Percentiles rank a stretch among this genome's conserved stretches.
phyloP scores from a whole-genome alignment of 2,113 vertebrate species.

The Osmerus mordax region DNA sequence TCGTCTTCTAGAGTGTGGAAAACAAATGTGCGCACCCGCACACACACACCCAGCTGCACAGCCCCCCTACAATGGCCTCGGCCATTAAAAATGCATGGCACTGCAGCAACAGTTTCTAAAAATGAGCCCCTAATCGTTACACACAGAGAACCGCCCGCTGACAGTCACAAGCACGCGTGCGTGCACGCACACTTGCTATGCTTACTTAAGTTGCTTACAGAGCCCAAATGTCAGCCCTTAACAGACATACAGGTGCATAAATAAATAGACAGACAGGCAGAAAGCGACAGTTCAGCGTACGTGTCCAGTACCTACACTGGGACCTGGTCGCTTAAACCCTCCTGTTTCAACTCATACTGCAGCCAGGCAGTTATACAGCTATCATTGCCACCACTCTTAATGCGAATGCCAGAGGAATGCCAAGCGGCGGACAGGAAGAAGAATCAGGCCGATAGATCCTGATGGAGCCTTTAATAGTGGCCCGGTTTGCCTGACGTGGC shows the following conservation, averaged over 20 bases:
- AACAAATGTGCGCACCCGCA: neutral
- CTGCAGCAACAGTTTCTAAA: conserved; percentile 72
- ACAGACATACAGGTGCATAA: conserved; percentile 7
- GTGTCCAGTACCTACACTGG: too few species aligned
- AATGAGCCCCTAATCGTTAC: conserved; percentile 55
- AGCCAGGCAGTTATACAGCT: conserved; percentile 18
- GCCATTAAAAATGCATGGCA: conserved; percentile 73
- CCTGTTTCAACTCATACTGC: neutral
- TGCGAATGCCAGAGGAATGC: conserved; percentile 49
- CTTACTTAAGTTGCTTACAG: neutral
- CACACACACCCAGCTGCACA: conserved; percentile 25
- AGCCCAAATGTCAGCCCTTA: neutral
- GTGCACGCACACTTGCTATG: neutral
- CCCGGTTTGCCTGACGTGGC: conserved; percentile 34
- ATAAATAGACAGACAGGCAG: neutral
- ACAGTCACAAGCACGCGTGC: neutral
- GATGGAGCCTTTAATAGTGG: conserved; percentile 50
- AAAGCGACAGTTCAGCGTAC: neutral
- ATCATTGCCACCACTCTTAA: conserved; percentile 48
- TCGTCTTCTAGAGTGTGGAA: neutral
- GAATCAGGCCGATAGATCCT: conserved; percentile 51
- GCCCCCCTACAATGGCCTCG: conserved; percentile 50
- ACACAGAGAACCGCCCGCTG: conserved; percentile 27
- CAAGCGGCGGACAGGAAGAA: conserved; percentile 54
- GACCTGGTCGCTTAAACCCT: too few species aligned